phyloP scores from a whole-genome alignment of 2,113 vertebrate genomes.

The Montifringilla adamsi region DNA sequence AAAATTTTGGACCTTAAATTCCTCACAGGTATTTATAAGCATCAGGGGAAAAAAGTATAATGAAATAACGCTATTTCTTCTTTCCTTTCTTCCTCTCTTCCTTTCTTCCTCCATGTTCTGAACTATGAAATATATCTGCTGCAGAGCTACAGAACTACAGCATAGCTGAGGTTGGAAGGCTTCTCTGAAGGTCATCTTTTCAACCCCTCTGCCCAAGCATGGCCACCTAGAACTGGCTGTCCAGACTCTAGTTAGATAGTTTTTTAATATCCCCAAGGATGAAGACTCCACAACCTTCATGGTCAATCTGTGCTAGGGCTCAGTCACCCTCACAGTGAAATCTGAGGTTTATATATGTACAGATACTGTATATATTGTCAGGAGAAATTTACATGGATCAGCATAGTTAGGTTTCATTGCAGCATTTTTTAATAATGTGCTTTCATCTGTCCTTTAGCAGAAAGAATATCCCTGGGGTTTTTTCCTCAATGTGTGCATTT shows the following conservation, averaged over 20 bases:
- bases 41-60: background rate
- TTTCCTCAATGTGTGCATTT: background rate
- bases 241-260: background rate
- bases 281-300: background rate
- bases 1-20: background rate
- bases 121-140: background rate
- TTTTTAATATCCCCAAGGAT: background rate
- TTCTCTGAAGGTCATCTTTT: background rate
- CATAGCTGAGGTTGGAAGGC: background rate
- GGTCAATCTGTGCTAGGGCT: background rate
- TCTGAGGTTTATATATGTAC: background rate
- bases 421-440: background rate
- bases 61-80: background rate
- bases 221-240: background rate
- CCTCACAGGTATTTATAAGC: background rate
- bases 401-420: background rate
- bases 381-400: background rate
- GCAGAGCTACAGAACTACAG: background rate
- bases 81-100: background rate
- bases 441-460: background rate
- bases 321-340: background rate
- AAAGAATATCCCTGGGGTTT: background rate
- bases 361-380: background rate
- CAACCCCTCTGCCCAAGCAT: background rate
- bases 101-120: background rate